Base-by-base conservation (phyloP, 2,888 invertebrate species). In the Empis stercorea region DNA sequence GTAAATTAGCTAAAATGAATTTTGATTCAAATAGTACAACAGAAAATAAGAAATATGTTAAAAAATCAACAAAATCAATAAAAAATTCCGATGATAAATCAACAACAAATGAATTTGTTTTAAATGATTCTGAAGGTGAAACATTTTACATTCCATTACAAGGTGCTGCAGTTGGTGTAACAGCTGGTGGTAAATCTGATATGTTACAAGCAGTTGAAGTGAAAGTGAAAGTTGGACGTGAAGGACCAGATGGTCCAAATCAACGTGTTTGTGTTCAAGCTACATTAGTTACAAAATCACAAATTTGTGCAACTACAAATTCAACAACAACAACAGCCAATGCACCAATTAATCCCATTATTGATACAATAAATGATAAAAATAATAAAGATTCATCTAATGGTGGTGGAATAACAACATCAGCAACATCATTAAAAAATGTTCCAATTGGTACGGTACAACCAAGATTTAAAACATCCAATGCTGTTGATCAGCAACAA, bases 81-180 rank as follows among this genome's bases (percentile, higher is more conserved):
- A n/a, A 34, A 13, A n/a, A 13, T 13, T n/a, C 47, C 15, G 27
- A 39, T 10, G 51, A 51, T n/a, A 49, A 51, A 46, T 30, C 30
- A 16, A 27, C 44, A 36, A 36, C 44, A 14, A 54, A 48, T 48
- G 56, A 51, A 20, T 13, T 54, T 49, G 48, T 55, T 10, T 70
- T 73, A n/a, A 72, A 71, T 5, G 73, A 73, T 52, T 71, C 72
- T 10, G 73, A 71, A 43, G 75, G 76, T 2, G 77, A 78, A 46
- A 65, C 80, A 15, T 80, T 80, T 59, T 80, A 80, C 52, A 79
- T 80, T 60, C 80, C 80, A 0, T 58, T 80, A 5, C 76, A 77
- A 48, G 72, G 73, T 10, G 65, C 70, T 14, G 63, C 60, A 4
- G 54, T 56, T 7, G 59, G 63, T 9, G 60, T 62, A 3, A 56